Conservation (phyloP, 1,140 invertebrate genomes). For the Propsilocerus akamusi region DNA sequence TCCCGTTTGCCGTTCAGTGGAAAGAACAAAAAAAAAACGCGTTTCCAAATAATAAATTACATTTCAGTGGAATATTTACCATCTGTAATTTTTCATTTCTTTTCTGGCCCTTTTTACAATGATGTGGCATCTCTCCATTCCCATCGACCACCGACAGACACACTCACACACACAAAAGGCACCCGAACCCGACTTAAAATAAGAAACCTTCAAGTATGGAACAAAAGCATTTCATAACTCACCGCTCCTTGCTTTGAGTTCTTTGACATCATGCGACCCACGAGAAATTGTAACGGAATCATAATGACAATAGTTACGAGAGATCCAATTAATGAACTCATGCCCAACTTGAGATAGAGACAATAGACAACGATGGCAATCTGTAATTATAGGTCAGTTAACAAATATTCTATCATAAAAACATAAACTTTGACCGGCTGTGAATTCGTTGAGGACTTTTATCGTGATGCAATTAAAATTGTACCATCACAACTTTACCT, state of each 20-base stretch:
- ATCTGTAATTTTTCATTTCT: constrained; percentile 5
- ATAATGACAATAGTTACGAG: constrained; percentile 44
- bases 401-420: constrained; percentile 13
- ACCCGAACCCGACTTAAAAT: too few species aligned
- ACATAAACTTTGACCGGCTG: neutral
- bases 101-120: too few species aligned
- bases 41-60: neutral
- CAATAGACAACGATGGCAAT: constrained; percentile 50
- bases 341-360: constrained; percentile 54
- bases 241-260: constrained; percentile 49
- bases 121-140: too few species aligned
- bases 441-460: neutral
- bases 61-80: neutral
- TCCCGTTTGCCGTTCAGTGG: too few species aligned
- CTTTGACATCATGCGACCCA: constrained; percentile 48
- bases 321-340: constrained; percentile 59
- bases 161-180: too few species aligned
- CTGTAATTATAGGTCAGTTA: constrained; percentile 28
- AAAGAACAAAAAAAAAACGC: neutral
- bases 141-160: too few species aligned
- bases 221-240: constrained; percentile 19
- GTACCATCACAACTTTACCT: constrained; percentile 32
- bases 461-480: constrained; percentile 1
- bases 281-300: constrained; percentile 49
- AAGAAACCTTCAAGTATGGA: too few species aligned